Conservation (phyloP, 2,113 vertebrate species). For the Myotis lucifugus region DNA sequence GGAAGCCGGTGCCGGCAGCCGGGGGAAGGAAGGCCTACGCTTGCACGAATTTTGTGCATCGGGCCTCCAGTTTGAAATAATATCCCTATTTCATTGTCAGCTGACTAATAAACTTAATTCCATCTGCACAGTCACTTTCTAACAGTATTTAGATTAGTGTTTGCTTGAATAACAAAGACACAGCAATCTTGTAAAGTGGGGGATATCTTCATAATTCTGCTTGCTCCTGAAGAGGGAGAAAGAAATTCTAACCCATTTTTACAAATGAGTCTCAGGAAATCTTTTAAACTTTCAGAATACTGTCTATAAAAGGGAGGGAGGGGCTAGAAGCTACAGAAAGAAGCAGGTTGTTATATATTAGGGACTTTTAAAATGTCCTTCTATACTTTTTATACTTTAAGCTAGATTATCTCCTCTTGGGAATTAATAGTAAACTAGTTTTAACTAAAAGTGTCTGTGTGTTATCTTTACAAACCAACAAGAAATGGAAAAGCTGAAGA, state of each 20-base stretch:
- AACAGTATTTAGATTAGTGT: not conserved
- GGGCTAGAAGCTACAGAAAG: not conserved
- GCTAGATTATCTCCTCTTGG: not conserved
- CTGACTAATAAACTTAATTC: not conserved
- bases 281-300: not conserved
- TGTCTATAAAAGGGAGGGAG: not conserved
- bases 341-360: not conserved
- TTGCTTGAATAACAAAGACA: not conserved
- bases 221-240: not conserved
- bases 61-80: not conserved
- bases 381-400: not conserved
- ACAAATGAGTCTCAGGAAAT: not conserved
- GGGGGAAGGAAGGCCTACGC: too few relatives aligned
- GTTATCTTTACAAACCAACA: not conserved
- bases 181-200: not conserved
- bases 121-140: not conserved
- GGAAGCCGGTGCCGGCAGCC: too few relatives aligned
- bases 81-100: not conserved
- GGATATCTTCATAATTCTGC: not conserved
- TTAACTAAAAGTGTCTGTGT: not conserved
- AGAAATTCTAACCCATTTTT: not conserved
- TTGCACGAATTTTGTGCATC: too few relatives aligned
- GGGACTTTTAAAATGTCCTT: not conserved
- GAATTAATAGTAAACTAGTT: not conserved
- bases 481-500: not conserved